These are phyloP conservation scores for Enteromius trimaculatus DNA, from an alignment of 2,797 vertebrate species.

Conservation along the genomic window DNA sequence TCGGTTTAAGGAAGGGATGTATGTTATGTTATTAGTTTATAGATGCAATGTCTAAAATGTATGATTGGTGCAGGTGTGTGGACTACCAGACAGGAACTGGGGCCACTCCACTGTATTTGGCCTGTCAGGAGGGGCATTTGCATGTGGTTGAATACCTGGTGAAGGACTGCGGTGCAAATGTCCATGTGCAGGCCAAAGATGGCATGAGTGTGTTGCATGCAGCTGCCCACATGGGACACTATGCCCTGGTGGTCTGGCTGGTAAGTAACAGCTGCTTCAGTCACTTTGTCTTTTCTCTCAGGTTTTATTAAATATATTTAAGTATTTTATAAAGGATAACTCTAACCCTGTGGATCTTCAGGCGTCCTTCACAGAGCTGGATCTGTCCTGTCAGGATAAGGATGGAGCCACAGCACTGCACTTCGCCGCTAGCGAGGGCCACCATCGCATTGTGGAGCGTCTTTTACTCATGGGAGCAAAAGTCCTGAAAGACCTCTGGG, in stretches of 20 bases:
- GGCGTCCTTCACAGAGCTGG: constrained; percentile 78
- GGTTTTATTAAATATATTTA: background rate
- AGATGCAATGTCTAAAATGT: background rate
- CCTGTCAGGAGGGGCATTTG: constrained; percentile 87
- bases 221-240: constrained; percentile 82
- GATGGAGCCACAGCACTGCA: constrained; percentile 86
- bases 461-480: constrained; percentile 81
- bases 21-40: background rate
- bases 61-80: constrained; percentile 70
- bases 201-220: constrained; percentile 87
- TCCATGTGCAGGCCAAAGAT: constrained; percentile 80
- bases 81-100: constrained; percentile 78
- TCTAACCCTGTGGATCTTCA: constrained; percentile 53
- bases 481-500: constrained; percentile 80
- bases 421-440: constrained; percentile 86
- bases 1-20: background rate
- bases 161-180: constrained; percentile 77
- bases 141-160: constrained; percentile 81
- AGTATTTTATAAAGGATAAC: background rate
- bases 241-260: constrained; percentile 84
- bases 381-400: constrained; percentile 75
- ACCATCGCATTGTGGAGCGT: constrained; percentile 80
- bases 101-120: constrained; percentile 84
- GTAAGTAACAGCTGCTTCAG: constrained; percentile 68
- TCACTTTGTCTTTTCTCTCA: background rate